These are phyloP conservation scores for Eubucco bourcierii DNA, from an alignment of 2,113 vertebrate species.

Conservation along the genomic window DNA sequence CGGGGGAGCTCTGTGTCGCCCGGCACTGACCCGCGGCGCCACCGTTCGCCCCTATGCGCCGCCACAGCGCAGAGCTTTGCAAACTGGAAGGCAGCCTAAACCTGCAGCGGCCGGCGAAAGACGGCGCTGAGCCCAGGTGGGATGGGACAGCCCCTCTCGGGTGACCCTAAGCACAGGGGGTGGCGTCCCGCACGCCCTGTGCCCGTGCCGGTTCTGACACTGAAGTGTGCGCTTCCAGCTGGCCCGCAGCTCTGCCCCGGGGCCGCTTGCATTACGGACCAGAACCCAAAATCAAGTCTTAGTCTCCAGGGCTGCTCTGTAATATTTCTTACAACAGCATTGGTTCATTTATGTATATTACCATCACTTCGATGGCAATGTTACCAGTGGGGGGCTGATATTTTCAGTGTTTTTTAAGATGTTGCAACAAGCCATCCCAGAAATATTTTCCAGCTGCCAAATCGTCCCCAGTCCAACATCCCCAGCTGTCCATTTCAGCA, in stretches of 20 bases:
- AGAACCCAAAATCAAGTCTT: not conserved
- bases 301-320: not conserved
- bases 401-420: no score
- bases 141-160: not conserved
- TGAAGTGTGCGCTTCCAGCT: not conserved
- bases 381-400: no score
- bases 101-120: not conserved
- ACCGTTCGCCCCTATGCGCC: no score
- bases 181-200: fast-evolving
- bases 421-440: no score
- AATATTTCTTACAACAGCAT: no score
- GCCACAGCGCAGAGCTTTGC: no score
- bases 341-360: no score
- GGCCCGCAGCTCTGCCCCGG: not conserved
- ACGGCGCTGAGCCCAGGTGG: not conserved
- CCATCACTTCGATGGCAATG: no score
- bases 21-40: no score
- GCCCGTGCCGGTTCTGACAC: not conserved
- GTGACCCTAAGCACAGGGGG: not conserved
- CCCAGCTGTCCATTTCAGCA: no score
- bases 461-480: no score
- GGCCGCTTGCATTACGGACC: not conserved
- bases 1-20: fast-evolving
- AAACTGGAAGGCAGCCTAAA: not conserved
- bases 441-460: no score